Percentiles rank a stretch among this genome's conserved stretches.
These are phyloP conservation scores for Oryzias woworae DNA, from an alignment of 2,113 vertebrate species.

Conservation along the genomic window DNA sequence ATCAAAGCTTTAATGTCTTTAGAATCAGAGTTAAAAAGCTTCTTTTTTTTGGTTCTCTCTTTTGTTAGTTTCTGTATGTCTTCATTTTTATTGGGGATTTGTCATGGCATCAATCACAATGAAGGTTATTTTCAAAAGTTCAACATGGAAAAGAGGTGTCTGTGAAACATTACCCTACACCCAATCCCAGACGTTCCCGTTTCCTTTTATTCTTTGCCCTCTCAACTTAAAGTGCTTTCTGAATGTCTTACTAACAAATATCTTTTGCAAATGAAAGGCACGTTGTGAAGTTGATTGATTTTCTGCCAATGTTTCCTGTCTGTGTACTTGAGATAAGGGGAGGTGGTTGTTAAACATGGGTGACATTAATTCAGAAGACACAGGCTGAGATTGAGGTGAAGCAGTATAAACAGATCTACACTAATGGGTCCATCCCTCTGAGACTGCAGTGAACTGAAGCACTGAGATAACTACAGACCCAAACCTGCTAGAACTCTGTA, in stretches of 20 bases:
- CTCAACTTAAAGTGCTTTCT: conserved; percentile 12
- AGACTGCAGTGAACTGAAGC: conserved; percentile 42
- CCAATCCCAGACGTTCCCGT: background rate
- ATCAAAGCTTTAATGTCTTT: background rate
- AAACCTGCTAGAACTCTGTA: conserved; percentile 25
- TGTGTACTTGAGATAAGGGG: conserved; percentile 63
- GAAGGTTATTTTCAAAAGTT: no score
- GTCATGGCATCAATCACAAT: background rate
- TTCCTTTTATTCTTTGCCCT: conserved; percentile 2
- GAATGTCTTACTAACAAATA: conserved; percentile 40
- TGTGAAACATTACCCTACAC: background rate
- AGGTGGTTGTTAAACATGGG: conserved; percentile 64
- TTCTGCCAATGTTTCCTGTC: conserved; percentile 20
- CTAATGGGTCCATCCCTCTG: conserved; percentile 57
- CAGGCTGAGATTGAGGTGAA: conserved; percentile 57
- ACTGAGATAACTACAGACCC: conserved; percentile 38
- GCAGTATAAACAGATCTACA: conserved; percentile 56
- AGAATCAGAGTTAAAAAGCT: background rate
- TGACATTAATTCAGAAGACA: conserved; percentile 56
- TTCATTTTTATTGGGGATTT: no score
- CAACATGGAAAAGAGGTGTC: no score
- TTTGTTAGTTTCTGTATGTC: no score
- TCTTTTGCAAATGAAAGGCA: conserved; percentile 23
- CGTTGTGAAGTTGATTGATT: conserved; percentile 51
- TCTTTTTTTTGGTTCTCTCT: no score